Conservation (phyloP, 2,888 invertebrate genomes). For the Candidula unifasciata region DNA sequence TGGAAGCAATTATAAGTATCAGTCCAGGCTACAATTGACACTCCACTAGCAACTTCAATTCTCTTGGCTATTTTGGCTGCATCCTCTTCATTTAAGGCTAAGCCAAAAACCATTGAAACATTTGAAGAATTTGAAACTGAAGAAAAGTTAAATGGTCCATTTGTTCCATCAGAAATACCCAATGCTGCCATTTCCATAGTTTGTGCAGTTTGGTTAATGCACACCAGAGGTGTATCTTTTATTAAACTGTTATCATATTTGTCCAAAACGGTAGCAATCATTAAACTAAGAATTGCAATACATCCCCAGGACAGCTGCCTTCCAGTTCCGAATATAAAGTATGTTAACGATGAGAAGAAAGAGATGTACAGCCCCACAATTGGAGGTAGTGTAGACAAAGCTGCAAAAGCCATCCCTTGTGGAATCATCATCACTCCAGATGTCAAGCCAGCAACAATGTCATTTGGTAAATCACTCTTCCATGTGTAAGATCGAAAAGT, state of each 20-base stretch:
- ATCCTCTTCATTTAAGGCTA: background rate
- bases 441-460: constrained; percentile 89
- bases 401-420: constrained; percentile 79
- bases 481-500: constrained; percentile 64
- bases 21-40: constrained; percentile 61
- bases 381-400: constrained; percentile 78
- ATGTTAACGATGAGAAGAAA: constrained; percentile 91
- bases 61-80: constrained; percentile 40
- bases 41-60: constrained; percentile 60
- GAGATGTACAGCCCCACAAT: constrained; percentile 86
- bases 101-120: background rate
- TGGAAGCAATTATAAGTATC: constrained; percentile 57
- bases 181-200: background rate
- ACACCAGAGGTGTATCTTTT: background rate
- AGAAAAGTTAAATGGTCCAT: background rate
- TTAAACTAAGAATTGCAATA: constrained; percentile 58
- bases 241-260: constrained; percentile 52
- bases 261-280: constrained; percentile 58
- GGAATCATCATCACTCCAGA: constrained; percentile 81
- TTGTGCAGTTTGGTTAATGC: constrained; percentile 26
- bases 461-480: constrained; percentile 82
- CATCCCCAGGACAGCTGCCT: constrained; percentile 88
- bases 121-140: constrained; percentile 14
- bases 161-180: background rate
- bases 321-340: constrained; percentile 90